Percentiles rank a stretch among this genome's conserved stretches.
These are phyloP conservation scores for Crioceris asparagi DNA, from an alignment of 2,888 invertebrate genomes.

Conservation along the genomic window DNA sequence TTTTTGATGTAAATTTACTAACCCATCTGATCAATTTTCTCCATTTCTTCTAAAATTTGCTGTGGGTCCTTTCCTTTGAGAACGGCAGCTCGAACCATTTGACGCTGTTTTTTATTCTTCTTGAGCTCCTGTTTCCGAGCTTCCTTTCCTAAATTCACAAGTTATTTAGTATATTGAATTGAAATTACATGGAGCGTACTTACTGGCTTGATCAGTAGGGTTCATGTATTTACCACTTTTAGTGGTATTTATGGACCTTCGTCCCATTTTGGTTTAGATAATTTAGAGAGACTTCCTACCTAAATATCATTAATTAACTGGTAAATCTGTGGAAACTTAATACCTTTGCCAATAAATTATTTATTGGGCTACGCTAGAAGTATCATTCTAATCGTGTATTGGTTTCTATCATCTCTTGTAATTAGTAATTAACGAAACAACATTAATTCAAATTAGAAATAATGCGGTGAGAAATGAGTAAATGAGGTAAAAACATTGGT, in stretches of 20 bases:
- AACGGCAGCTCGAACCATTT: slow-evolving; percentile 92
- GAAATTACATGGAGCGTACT: slow-evolving; percentile 44
- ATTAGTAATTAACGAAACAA: no score
- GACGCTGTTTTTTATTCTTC: slow-evolving; percentile 95
- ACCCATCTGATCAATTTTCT: slow-evolving; percentile 99
- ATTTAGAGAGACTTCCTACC: no score
- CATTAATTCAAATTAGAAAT: no score
- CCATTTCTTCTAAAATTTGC: slow-evolving; percentile 89
- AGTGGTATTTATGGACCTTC: slow-evolving; percentile 95
- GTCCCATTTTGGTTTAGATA: slow-evolving; percentile 61
- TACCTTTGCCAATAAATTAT: no score
- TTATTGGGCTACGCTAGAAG: no score
- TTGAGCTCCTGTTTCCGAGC: slow-evolving; percentile 95
- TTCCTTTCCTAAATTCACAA: slow-evolving; percentile 70
- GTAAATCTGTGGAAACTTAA: no score
- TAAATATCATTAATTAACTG: no score
- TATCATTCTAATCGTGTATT: no score
- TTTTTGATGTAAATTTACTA: slow-evolving; percentile 26
- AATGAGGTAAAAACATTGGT: no score
- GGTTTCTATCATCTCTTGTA: no score
- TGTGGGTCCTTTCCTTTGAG: slow-evolving; percentile 96
- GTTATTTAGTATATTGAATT: background rate
- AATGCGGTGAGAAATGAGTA: no score
- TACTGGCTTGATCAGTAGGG: slow-evolving; percentile 97
- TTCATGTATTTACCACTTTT: slow-evolving; percentile 99